phyloP scores from a whole-genome alignment of 2,113 vertebrate species.

The Gymnogyps californianus region DNA sequence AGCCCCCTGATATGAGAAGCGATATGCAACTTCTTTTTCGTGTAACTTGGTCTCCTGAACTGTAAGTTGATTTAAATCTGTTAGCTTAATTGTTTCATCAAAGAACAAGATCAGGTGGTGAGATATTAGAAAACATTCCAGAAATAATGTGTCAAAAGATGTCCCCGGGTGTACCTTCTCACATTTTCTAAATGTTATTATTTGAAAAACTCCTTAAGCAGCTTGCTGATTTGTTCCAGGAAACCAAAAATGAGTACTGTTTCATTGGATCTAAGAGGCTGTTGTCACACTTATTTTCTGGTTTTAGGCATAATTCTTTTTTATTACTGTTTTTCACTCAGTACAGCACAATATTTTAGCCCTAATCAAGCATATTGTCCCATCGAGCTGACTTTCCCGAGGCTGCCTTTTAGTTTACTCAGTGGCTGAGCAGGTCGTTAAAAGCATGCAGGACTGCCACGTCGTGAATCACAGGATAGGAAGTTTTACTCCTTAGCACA shows the following conservation, averaged over 20 bases:
- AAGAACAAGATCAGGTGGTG: not conserved
- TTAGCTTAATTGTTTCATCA: not conserved
- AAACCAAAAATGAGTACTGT: not conserved
- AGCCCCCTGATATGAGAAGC: fast-evolving
- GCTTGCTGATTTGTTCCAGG: not conserved
- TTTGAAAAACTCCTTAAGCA: not conserved
- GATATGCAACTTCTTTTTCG: not conserved
- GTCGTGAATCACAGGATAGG: not conserved
- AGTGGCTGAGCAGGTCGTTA: not conserved
- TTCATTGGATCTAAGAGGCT: not conserved
- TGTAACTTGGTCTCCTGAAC: not conserved
- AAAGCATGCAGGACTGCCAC: not conserved
- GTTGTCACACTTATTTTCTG: not conserved
- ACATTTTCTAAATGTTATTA: not conserved
- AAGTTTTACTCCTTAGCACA: not conserved
- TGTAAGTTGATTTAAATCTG: not conserved
- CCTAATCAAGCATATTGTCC: not conserved
- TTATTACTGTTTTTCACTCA: not conserved
- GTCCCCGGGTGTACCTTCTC: fast-evolving
- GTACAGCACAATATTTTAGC: not conserved
- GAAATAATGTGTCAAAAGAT: not conserved
- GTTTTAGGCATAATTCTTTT: not conserved
- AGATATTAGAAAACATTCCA: not conserved
- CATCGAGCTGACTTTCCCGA: not conserved
- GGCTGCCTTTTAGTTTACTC: not conserved